A percentile compares a stretch with the other conserved stretches of the same genome.
Evolutionary conservation across 2,797 vertebrate genomes (phyloP).

Genomic region (Peromyscus attwateri): DNA sequence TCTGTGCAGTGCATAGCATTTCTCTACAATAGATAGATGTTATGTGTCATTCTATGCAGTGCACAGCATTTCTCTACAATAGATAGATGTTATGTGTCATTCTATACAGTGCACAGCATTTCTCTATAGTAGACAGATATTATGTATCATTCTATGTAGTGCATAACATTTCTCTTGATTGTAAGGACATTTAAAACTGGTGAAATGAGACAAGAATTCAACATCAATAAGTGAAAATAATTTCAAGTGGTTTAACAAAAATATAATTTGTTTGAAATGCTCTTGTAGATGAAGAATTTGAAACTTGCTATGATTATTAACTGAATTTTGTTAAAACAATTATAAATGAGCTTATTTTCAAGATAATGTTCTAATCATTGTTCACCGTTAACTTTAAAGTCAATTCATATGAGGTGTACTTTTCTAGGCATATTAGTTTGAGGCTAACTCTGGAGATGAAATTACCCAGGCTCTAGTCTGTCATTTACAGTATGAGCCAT

Average conservation of each 20-base stretch:
- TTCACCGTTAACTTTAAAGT: conserved; percentile 47
- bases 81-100: not conserved
- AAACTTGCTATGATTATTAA: conserved; percentile 6
- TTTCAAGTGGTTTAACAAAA: conserved; percentile 9
- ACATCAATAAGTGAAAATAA: not conserved
- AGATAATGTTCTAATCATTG: conserved; percentile 28
- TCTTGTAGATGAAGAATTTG: conserved; percentile 35
- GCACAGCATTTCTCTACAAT: not conserved
- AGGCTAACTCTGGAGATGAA: not conserved
- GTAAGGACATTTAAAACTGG: not conserved
- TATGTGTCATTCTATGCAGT: too few relatives aligned
- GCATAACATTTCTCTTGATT: not conserved
- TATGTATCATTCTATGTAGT: not conserved
- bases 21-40: not conserved
- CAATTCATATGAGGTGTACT: not conserved
- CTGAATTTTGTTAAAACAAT: conserved; percentile 43
- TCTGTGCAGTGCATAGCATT: too few relatives aligned
- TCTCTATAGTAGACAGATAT: not conserved
- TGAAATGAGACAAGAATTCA: conserved; percentile 1
- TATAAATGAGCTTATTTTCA: conserved; percentile 41
- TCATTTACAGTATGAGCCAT: not conserved
- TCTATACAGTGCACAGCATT: too few relatives aligned
- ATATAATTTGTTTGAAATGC: conserved; percentile 3
- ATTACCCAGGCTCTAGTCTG: not conserved
- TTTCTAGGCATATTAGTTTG: not conserved